Percentiles rank a stretch among this genome's conserved stretches.
Evolutionary conservation across 2,113 vertebrate genomes (phyloP).

Genomic region (Gadus chalcogrammus): DNA sequence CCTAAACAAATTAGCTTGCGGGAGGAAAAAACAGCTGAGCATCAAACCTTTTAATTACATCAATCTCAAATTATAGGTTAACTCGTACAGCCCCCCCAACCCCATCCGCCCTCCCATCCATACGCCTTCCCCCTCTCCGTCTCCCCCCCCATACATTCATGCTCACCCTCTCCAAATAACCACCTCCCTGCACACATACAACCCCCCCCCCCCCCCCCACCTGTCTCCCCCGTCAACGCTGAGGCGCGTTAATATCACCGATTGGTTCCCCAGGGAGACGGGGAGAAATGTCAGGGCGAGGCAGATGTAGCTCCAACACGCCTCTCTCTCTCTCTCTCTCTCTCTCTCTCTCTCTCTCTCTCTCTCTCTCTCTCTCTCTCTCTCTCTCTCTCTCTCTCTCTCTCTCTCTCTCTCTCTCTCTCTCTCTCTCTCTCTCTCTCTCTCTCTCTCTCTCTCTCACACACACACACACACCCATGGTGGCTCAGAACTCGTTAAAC

Average conservation of each 20-base stretch:
- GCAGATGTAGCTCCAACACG: constrained; percentile 46
- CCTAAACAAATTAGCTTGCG: constrained; percentile 59
- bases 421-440: neutral
- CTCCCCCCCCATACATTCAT: no score
- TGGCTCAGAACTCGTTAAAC: no score
- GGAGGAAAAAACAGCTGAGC: constrained; percentile 50
- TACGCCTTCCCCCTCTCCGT: constrained; percentile 6
- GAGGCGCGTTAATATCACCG: constrained; percentile 44
- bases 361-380: no score
- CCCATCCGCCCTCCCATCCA: neutral
- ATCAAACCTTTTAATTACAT: constrained; percentile 56
- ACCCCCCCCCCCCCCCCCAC: neutral
- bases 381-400: neutral
- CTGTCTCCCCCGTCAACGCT: constrained; percentile 28
- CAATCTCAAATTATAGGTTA: constrained; percentile 44
- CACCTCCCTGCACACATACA: no score
- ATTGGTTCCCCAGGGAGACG: constrained; percentile 42
- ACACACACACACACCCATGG: no score
- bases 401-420: neutral
- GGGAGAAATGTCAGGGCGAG: constrained; percentile 62
- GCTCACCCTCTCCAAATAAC: no score
- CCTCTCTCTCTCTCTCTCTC: neutral
- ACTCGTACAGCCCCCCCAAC: constrained; percentile 8
- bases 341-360: no score
- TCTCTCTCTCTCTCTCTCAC: constrained; percentile 20